Evolutionary conservation across 2,113 vertebrate genomes (phyloP), one percentile per base, ranked within the genome.

Genomic region (Antigone vipio): DNA sequence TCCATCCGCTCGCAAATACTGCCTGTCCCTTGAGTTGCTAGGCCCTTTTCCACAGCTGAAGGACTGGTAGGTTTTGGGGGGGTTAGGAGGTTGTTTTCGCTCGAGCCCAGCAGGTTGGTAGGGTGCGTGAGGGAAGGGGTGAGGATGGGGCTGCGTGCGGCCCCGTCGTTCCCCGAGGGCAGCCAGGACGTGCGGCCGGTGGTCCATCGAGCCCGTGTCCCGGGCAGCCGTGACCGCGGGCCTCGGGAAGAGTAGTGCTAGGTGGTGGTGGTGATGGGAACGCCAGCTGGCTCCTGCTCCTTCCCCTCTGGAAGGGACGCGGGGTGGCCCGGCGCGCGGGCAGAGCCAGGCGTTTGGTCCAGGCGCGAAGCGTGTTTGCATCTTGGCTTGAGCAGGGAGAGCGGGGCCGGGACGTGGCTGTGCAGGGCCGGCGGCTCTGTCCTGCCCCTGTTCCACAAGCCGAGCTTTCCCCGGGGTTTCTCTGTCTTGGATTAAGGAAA

Each of bases 341-440:
- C 73, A 89, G 44, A 64, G 67, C 53, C 49, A 22, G 23, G 9
- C 0, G 0, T 30, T 56, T 26, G n/a, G 42, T 29, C 22, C 4
- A 22, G 38, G 32, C 30, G 17, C 55, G 59, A 1, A 34, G 9
- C 1, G 0, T 2, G 9, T 30, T 47, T 14, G 40, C 9, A 13
- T 30, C 53, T 63, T 22, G 38, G 13, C 59, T 38, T 21, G 20
- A 42, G 69, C 4, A 7, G 44, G 49, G 32, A 15, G 40, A 32
- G 49, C 2, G 16, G 32, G 29, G 9, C 52, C 34, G 47, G 68
- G 69, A 10, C 0, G 1, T 14, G 23, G 9, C 68, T 32, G 4
- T 6, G 12, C 16, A 4, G 14, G 1, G 6, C 19, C 4, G 18
- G 47, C 40, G 42, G 56, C 58, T 77, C 0, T 0, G 11, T 23